These are phyloP conservation scores for Caretta caretta DNA, from an alignment of 2,113 vertebrate species.

Conservation along the genomic window DNA sequence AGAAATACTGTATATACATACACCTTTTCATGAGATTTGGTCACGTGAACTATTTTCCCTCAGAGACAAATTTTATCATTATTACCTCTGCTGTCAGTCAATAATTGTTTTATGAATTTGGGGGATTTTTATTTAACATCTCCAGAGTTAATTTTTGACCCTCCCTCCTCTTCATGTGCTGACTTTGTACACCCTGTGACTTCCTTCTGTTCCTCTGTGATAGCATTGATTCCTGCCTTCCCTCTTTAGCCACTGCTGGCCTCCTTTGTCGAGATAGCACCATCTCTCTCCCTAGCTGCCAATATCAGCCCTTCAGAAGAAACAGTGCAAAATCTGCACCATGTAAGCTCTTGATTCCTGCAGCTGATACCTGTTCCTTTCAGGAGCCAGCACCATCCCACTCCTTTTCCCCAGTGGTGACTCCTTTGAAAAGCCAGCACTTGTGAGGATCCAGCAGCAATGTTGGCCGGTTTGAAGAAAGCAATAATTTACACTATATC, in stretches of 20 bases:
- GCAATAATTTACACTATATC: no score
- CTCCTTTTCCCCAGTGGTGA: neutral
- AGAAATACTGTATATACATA: neutral
- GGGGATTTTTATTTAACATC: neutral
- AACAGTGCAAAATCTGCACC: neutral
- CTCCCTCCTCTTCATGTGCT: neutral
- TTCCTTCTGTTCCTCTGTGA: neutral
- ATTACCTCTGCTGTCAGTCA: neutral
- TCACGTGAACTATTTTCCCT: neutral
- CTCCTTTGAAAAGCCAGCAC: no score
- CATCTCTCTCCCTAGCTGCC: neutral
- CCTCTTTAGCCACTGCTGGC: neutral
- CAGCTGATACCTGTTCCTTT: neutral
- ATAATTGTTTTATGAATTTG: neutral
- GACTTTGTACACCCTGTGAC: neutral
- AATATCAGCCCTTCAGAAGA: neutral
- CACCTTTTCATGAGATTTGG: neutral
- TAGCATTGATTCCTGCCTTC: neutral
- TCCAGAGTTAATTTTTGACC: neutral
- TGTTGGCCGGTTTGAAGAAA: no score
- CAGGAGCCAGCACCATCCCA: neutral
- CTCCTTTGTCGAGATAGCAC: neutral
- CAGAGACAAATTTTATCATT: neutral
- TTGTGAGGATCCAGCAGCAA: no score
- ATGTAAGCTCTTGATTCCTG: neutral